phyloP scores from a whole-genome alignment of 2,113 vertebrate genomes.

The Todiramphus saurophagus region DNA sequence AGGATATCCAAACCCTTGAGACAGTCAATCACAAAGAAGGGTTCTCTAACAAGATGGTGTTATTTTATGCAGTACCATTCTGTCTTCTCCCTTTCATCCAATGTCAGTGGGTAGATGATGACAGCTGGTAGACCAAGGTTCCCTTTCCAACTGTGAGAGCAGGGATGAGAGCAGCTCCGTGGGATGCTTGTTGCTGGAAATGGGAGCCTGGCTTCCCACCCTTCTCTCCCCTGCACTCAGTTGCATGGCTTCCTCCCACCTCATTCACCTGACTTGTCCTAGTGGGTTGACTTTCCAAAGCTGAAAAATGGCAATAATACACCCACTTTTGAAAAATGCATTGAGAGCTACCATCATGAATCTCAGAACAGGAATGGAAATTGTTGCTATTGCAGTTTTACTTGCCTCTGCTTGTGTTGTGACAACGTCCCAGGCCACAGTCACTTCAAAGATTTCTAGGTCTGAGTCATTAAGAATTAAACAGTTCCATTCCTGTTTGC shows the following conservation, averaged over 20 bases:
- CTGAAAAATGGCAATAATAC: not conserved
- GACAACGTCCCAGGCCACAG: not conserved
- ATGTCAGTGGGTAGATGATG: not conserved
- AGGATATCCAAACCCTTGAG: not conserved
- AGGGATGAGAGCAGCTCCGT: not conserved
- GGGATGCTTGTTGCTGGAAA: not conserved
- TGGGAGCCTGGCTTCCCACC: not conserved
- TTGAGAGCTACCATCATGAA: not conserved
- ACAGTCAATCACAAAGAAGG: not conserved
- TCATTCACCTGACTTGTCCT: not conserved
- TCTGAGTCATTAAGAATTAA: not conserved
- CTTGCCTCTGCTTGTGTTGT: not conserved
- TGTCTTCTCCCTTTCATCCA: not conserved
- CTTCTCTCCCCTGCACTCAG: not conserved
- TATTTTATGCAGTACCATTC: not conserved
- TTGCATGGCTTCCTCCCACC: not conserved
- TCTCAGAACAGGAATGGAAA: not conserved
- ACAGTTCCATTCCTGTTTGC: not conserved
- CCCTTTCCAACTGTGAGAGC: not conserved
- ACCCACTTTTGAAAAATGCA: not conserved
- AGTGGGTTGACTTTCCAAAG: not conserved
- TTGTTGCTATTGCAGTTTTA: not conserved
- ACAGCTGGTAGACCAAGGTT: not conserved
- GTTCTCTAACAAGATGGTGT: not conserved
- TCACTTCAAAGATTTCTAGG: not conserved